Conservation (phyloP, 2,113 vertebrate species). For the Catharus minimus region DNA sequence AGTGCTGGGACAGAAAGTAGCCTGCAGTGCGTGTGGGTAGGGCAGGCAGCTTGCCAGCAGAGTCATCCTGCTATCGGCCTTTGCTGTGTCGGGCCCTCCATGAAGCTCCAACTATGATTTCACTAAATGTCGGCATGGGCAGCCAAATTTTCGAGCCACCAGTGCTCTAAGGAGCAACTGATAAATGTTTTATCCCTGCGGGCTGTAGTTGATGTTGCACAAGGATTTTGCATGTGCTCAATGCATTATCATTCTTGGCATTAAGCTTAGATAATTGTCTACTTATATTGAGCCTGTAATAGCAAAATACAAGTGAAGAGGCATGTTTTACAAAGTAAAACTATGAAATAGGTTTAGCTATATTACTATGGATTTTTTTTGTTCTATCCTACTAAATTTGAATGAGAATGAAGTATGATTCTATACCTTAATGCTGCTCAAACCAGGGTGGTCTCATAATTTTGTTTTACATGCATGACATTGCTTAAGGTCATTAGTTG, state of each 20-base stretch:
- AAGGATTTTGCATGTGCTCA: slow-evolving; percentile 73
- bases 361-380: slow-evolving; percentile 72
- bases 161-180: slow-evolving; percentile 74
- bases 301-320: slow-evolving; percentile 73
- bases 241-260: slow-evolving; percentile 73
- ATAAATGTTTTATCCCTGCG: slow-evolving; percentile 73
- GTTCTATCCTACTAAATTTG: slow-evolving; percentile 74
- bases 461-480: slow-evolving; percentile 85
- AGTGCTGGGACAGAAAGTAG: slow-evolving; percentile 84
- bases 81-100: slow-evolving; percentile 65
- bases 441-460: slow-evolving; percentile 86
- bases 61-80: slow-evolving; percentile 73
- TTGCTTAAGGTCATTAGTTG: slow-evolving; percentile 85
- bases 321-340: slow-evolving; percentile 77
- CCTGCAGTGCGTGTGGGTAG: slow-evolving; percentile 74
- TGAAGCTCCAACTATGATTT: slow-evolving; percentile 73
- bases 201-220: slow-evolving; percentile 67
- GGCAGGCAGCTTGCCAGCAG: slow-evolving; percentile 73
- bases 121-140: slow-evolving; percentile 74
- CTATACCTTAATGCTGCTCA: slow-evolving; percentile 80
- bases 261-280: slow-evolving; percentile 83
- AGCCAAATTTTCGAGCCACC: slow-evolving; percentile 76
- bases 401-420: slow-evolving; percentile 84
- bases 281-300: slow-evolving; percentile 75
- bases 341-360: slow-evolving; percentile 76